Evolutionary conservation across 2,888 invertebrate species (phyloP), one percentile per base, ranked within the genome.

Genomic region (Catonia carolina): DNA sequence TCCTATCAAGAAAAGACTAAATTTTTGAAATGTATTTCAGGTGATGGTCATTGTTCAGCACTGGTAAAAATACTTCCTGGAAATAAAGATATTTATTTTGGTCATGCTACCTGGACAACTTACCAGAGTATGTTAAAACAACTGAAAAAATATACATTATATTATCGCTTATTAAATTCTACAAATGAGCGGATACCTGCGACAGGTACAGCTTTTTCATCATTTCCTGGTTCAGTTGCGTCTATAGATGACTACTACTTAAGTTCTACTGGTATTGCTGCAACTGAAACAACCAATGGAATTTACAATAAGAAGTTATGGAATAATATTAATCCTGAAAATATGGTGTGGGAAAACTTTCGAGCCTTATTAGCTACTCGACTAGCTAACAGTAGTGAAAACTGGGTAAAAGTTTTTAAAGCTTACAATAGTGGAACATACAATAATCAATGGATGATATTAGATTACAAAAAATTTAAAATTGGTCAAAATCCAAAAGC

Each of bases 231-330:
- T 8, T 80, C 85, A n/a, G 69, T 91, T 36, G 83, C 84, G 31
- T 90, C 90, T 31, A 85, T 86, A 52, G 91, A 91, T 70, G 90
- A 91, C 69, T 87, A 86, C 70, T 91, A 91, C 69, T 70, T 83
- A 6, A 39, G 48, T 17, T 31, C 17, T 68, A 67, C 84, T 1
- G 76, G 82, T 54, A 74, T 89, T 66, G 79, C 84, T 8, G 76
- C 87, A 2, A 79, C 85, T 10, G 92, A 92, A 59, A 89, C 91
- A 2, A 79, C 86, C 4, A 81, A 91, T 53, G 81, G 81, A 61
- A 87, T 88, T 68, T 82, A 80, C 66, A 90, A 90, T 70, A 70
- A 73, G 12, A 78, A 79, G 35, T 73, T 89, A 5, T 89, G 84
- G 78, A 22, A 45, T 14, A 27, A 27, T 14, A 45, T 45, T 6